Evolutionary conservation across 2,113 vertebrate genomes (phyloP).

Genomic region (Merops nubicus): DNA sequence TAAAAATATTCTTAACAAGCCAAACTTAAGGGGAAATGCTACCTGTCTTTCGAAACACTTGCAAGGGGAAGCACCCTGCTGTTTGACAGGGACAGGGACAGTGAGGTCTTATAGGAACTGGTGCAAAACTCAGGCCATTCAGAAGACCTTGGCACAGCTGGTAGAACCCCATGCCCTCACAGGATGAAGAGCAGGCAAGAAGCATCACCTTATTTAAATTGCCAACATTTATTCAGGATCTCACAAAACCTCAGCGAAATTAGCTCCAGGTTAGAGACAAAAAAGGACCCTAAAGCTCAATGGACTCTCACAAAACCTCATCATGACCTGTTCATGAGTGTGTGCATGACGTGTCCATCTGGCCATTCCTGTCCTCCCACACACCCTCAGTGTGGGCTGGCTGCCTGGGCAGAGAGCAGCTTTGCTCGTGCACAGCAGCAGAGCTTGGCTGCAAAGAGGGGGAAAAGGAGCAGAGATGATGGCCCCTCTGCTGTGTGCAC

Average conservation of each 20-base stretch:
- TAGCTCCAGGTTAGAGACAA: background rate
- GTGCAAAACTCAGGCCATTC: background rate
- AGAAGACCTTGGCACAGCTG: background rate
- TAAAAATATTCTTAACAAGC: background rate
- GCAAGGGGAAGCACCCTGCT: background rate
- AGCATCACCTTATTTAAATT: background rate
- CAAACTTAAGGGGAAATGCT: background rate
- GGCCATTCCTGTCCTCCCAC: background rate
- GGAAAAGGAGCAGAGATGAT: background rate
- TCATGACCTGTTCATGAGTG: background rate
- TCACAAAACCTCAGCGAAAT: background rate
- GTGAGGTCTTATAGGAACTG: fast-evolving
- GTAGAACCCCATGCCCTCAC: background rate
- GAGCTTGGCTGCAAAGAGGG: background rate
- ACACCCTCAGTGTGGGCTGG: fast-evolving
- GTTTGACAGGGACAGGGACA: background rate
- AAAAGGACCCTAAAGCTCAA: background rate
- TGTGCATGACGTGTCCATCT: fast-evolving
- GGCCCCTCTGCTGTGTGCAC: background rate
- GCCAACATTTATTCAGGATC: background rate
- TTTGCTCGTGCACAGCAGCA: background rate
- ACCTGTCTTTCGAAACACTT: background rate
- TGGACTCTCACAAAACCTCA: background rate
- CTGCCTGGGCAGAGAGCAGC: background rate
- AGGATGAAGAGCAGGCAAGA: background rate